Evolutionary conservation across 2,113 vertebrate genomes (phyloP).

Genomic region (Eclectus roratus): DNA sequence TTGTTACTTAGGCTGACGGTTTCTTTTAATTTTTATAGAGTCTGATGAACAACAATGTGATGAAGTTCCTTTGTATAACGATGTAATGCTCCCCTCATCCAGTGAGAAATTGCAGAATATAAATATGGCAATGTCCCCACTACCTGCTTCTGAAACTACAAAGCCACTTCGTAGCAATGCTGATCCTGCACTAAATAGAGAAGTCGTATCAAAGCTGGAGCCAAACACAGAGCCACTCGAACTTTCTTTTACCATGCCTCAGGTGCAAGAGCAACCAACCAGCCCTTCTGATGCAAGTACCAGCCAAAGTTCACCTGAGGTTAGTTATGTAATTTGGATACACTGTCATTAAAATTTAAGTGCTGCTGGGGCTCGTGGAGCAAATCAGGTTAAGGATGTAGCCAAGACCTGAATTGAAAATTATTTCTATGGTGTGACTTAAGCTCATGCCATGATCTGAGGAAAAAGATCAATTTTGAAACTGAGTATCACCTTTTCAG

Average conservation of each 20-base stretch:
- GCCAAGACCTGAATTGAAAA: neutral
- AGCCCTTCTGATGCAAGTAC: conserved; percentile 77
- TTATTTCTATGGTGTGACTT: neutral
- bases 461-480: neutral
- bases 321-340: conserved; percentile 48
- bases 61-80: conserved; percentile 92
- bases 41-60: conserved; percentile 84
- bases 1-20: conserved; percentile 63
- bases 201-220: conserved; percentile 82
- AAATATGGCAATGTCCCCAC: conserved; percentile 86
- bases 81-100: conserved; percentile 93
- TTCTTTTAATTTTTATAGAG: conserved; percentile 77
- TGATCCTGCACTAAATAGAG: conserved; percentile 78
- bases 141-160: conserved; percentile 81
- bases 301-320: conserved; percentile 83
- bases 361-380: neutral
- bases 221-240: conserved; percentile 76
- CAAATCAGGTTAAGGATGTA: neutral
- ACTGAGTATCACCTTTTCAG: neutral
- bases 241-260: conserved; percentile 80
- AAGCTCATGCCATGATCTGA: neutral
- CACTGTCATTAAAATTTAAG: neutral
- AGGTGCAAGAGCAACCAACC: conserved; percentile 73
- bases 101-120: conserved; percentile 83
- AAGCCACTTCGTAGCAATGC: conserved; percentile 81